Evolutionary conservation across 2,888 invertebrate species (phyloP).

Genomic region (Blastobasis lacticolella): DNA sequence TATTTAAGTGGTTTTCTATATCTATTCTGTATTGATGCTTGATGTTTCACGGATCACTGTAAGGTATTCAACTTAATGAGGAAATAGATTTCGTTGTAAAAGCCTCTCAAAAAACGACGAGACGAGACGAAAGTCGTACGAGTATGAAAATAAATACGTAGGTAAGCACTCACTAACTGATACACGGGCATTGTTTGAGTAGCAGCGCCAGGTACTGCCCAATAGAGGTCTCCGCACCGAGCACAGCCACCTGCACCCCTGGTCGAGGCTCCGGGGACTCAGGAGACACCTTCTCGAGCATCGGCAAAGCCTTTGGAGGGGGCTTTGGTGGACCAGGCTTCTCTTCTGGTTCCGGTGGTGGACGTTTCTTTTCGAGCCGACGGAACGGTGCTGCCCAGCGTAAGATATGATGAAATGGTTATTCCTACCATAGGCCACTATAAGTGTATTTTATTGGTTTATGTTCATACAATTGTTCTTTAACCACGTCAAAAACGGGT

Average conservation of each 20-base stretch:
- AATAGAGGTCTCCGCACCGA: slow-evolving; percentile 67
- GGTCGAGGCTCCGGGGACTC: slow-evolving; percentile 36
- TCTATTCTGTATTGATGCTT: no score
- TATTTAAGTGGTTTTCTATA: no score
- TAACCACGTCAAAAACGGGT: no score
- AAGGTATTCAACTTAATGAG: no score
- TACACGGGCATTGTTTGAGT: slow-evolving; percentile 70
- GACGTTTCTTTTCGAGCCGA: slow-evolving; percentile 30
- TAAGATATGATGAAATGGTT: no score
- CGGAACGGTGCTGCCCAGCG: slow-evolving; percentile 48
- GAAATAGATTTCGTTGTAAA: no score
- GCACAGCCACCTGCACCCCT: slow-evolving; percentile 58
- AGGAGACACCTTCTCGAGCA: slow-evolving; percentile 26
- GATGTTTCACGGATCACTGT: no score
- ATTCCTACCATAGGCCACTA: no score
- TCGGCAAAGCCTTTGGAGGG: slow-evolving; percentile 32
- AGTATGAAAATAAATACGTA: background rate
- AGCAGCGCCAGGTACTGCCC: slow-evolving; percentile 66
- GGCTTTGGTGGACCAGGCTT: slow-evolving; percentile 7
- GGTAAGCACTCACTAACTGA: slow-evolving; percentile 62
- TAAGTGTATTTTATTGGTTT: no score
- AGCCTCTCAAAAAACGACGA: no score
- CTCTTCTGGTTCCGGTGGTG: slow-evolving; percentile 20
- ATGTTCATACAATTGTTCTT: no score
- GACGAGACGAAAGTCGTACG: no score